Evolutionary conservation across 2,113 vertebrate species (phyloP).

Genomic region (Peromyscus californicus): DNA sequence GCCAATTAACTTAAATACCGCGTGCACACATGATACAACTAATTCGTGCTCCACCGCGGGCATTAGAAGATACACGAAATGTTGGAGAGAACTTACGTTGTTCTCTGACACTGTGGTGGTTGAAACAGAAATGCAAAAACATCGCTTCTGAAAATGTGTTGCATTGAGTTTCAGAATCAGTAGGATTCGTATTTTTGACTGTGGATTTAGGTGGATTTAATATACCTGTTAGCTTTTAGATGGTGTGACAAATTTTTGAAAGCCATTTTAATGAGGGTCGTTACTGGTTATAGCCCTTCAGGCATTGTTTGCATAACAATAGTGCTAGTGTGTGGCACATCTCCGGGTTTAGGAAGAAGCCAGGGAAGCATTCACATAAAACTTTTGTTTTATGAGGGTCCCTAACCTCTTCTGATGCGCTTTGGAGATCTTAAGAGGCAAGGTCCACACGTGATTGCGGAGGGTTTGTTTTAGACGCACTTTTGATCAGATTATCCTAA

Average conservation of each 20-base stretch:
- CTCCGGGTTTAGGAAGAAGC: not conserved
- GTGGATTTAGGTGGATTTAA: slow-evolving; percentile 77
- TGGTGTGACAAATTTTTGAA: slow-evolving; percentile 81
- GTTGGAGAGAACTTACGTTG: slow-evolving; percentile 57
- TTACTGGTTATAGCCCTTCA: slow-evolving; percentile 77
- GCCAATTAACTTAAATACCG: not conserved
- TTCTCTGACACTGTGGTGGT: slow-evolving; percentile 65
- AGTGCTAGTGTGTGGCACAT: slow-evolving; percentile 59
- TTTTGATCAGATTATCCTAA: slow-evolving; percentile 41
- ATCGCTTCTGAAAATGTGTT: slow-evolving; percentile 42
- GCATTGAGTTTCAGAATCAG: slow-evolving; percentile 52
- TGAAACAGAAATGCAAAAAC: slow-evolving; percentile 53
- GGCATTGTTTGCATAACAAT: slow-evolving; percentile 72
- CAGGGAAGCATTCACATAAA: not conserved
- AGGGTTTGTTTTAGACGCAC: slow-evolving; percentile 7
- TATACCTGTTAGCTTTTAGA: slow-evolving; percentile 76
- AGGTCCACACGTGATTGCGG: not conserved
- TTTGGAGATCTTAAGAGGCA: slow-evolving; percentile 37
- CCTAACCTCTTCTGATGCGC: slow-evolving; percentile 49
- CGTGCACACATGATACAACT: not conserved
- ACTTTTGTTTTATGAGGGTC: slow-evolving; percentile 69
- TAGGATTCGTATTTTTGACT: not conserved
- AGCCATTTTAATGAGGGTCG: slow-evolving; percentile 76
- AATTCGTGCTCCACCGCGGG: not conserved
- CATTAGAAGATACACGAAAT: slow-evolving; percentile 66